phyloP scores from a whole-genome alignment of 2,113 vertebrate genomes.

The Myanophis thanlyinensis region DNA sequence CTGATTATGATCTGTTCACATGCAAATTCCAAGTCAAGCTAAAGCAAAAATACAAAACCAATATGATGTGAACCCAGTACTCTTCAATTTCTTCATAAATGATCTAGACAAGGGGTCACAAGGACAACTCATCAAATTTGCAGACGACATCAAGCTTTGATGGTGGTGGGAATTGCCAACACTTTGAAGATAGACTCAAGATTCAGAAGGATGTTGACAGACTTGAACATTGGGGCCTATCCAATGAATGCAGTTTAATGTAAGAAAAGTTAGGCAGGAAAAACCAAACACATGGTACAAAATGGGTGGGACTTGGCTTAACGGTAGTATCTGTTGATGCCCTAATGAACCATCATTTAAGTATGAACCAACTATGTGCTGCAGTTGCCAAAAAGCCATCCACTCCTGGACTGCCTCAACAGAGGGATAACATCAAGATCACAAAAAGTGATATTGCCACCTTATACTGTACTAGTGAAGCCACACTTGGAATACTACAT shows the following conservation, averaged over 20 bases:
- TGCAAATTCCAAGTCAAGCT: background rate
- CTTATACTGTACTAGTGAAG: no score
- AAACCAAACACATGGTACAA: no score
- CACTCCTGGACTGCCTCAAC: no score
- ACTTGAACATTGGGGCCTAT: background rate
- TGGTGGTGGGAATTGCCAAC: background rate
- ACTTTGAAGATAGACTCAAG: background rate
- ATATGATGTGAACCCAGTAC: background rate
- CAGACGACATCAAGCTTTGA: background rate
- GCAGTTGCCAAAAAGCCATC: no score
- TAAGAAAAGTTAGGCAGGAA: no score
- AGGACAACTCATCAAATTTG: background rate
- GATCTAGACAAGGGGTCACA: background rate
- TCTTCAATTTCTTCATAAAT: background rate
- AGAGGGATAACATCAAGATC: no score
- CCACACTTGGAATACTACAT: no score
- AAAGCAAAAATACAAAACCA: background rate
- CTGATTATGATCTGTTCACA: background rate
- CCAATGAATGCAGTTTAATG: background rate
- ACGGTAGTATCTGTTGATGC: no score
- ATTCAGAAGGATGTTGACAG: background rate
- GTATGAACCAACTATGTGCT: no score
- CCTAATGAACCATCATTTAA: no score
- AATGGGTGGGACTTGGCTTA: no score
- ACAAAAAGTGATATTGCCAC: no score